Evolutionary conservation across 2,888 invertebrate genomes (phyloP), one percentile per base, ranked within the genome.

Genomic region (Halictus quadricinctus): DNA sequence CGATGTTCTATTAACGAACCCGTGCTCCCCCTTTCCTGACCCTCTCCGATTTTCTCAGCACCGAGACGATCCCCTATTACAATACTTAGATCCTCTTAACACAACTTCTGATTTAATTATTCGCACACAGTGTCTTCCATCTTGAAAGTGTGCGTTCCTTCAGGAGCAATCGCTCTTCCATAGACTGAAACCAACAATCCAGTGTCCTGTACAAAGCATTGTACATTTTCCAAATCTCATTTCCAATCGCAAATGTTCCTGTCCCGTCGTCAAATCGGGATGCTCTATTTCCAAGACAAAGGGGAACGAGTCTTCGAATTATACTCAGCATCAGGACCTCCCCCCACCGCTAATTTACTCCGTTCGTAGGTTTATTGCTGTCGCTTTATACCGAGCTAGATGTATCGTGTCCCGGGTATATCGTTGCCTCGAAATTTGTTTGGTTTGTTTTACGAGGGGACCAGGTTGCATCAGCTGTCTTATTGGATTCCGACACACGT

Each of bases 401-500:
- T 29, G 76, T 84, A 81, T 88, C 84, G 70, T 46, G 25, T 70
- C n/a, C 83, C 48, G n/a, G 36, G 60, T 64, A 75, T 80, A 79
- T 88, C 81, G 76, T 54, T 54, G 81, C 25, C 84, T 81, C 91
- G 93, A 93, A 94, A 94, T 94, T 94, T 94, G 94, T 94, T 94
- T 94, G 94, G 92, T 90, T 86, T 92, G 92, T 94, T 94, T 94
- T 94, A 94, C 93, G 94, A 93, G 92, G 88, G 91, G 90, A 89
- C 91, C 94, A 93, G 93, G 90, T 92, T 92, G 92, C 92, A 93
- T 93, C 92, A 90, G 89, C 86, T 80, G 91, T 91, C 92, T 94
- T 94, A 94, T 94, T 94, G 94, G 93, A 94, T 94, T 93, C 91
- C 89, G 89, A 89, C 88, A 87, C 91, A 89, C 89, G 69, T 69